Evolutionary conservation across 2,113 vertebrate genomes (phyloP), one percentile per base, ranked within the genome.

Genomic region (Lutjanus erythropterus): DNA sequence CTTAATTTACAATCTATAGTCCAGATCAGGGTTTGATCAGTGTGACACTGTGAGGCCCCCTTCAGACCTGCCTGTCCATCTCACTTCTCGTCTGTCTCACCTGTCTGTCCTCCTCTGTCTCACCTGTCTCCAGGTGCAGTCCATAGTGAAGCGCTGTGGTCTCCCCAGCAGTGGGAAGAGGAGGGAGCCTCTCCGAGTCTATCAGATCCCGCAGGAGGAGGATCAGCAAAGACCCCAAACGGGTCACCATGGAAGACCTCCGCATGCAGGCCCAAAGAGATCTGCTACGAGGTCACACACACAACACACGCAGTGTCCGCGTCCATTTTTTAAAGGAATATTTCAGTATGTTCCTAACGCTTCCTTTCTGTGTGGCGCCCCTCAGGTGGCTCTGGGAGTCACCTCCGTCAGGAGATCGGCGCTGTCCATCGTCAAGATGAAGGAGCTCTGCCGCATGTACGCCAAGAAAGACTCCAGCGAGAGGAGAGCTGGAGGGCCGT

Each of bases 241-340:
- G 95, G 74, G 93, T 96, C 33, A 97, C 78, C 35, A 92, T 96
- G 89, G 94, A 44, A 67, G 97, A 93, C 90, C 97, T 94, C 41
- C 95, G 96, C 81, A 95, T 97, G 95, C 97, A 97, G 84, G 97
- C 97, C 0, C 6, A 97, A 97, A 62, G 97, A 97, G 93, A 96
- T 97, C 88, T 97, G 97, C 91, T 97, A 97, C 4, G 96, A 97
- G 92, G 93, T 94, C 4, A 2, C 18, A 55, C 55, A 70, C 42
- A 59, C 47, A 49, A n/a, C 35, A 71, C 50, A 68, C 29, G 37
- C 27, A 49, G 8, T 4, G 16, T 11, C 42, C 5, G 4, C 2
- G 37, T 9, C 8, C 37, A 39, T 6, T 8, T n/a, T 39, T 39
- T 39, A 39, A 39, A 39, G 37, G 37, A 39, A 39, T 39, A 39